Conservation (phyloP, 2,113 vertebrate species). For the Cranoglanis bouderius region DNA sequence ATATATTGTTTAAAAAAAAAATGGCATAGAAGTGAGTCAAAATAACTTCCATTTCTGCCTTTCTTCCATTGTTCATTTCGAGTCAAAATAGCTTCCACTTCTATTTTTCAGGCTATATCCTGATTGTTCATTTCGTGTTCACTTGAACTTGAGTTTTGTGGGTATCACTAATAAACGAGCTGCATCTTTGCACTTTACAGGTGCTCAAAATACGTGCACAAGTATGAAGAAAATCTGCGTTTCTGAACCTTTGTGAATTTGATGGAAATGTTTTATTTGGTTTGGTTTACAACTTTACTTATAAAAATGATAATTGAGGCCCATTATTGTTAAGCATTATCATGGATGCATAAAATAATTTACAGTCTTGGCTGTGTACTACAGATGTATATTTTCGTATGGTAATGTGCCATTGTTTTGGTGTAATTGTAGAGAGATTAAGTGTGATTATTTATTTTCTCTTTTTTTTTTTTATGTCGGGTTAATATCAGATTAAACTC, state of each 20-base stretch:
- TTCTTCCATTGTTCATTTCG: too few species aligned
- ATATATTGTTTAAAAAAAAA: background rate
- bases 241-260: too few species aligned
- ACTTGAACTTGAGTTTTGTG: background rate
- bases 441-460: too few species aligned
- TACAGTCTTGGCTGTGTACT: background rate
- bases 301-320: too few species aligned
- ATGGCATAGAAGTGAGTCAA: background rate
- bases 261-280: too few species aligned
- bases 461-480: too few species aligned
- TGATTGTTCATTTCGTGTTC: background rate
- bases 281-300: too few species aligned
- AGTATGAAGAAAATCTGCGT: background rate
- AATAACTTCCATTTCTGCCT: background rate
- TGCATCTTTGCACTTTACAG: background rate
- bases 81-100: background rate
- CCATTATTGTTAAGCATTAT: background rate
- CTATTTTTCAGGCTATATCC: background rate
- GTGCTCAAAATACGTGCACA: background rate
- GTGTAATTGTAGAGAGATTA: too few species aligned
- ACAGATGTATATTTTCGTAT: background rate
- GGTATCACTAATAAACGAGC: background rate
- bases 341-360: background rate
- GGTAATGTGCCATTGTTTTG: too few species aligned
- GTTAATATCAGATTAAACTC: background rate